Base-by-base conservation (phyloP, 35 echinoderm and acorn worm genomes). In the Hemicentrotus pulcherrimus region DNA sequence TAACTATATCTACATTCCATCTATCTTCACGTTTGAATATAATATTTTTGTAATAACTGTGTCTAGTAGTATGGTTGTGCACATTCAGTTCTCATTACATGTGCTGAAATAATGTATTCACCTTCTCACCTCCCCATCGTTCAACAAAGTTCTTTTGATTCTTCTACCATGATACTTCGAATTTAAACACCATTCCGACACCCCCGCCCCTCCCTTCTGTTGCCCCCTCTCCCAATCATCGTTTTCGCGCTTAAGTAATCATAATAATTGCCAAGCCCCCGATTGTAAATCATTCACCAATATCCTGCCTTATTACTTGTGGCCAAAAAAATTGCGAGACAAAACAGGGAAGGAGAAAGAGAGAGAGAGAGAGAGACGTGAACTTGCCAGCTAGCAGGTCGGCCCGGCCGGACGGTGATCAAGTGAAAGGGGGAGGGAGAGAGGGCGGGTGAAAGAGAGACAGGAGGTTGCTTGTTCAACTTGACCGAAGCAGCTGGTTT, bases 281-380 rank as follows among this genome's bases (percentile, higher is more conserved):
- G 46, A 90, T 90, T 90, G 88, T 90, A 90, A 90, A 90, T 90
- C 88, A 90, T 46, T 90, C 88, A 16, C 88, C 88, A 90, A 90
- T 90, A 90, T 90, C 88, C 88, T 90, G 88, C 46, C 88, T 47
- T 47, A 90, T 90, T 90, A 90, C 88, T 45, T 45, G 46, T 90
- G 32, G 19, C 65, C 24, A 78, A 41, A 5, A 41, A 5, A 13
- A 46, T 90, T 24, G 88, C 32, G 31, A 90, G 32, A 90, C 88
- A 90, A 78, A 90, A 90, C 88, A 41, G 32, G 32, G 32, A 59
- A 59, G 52, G 35, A 41, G 35, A 41, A n/a, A n/a, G n/a, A 86
- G 32, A 86, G 28, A 31, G 32, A 86, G 24, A 24, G 31, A 16
- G 87, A 16, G 32, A 22, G n/a, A 45, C 14, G 88, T 47, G 19